Base-by-base conservation (phyloP, 2,888 invertebrate genomes). In the Drosophila barbarae region DNA sequence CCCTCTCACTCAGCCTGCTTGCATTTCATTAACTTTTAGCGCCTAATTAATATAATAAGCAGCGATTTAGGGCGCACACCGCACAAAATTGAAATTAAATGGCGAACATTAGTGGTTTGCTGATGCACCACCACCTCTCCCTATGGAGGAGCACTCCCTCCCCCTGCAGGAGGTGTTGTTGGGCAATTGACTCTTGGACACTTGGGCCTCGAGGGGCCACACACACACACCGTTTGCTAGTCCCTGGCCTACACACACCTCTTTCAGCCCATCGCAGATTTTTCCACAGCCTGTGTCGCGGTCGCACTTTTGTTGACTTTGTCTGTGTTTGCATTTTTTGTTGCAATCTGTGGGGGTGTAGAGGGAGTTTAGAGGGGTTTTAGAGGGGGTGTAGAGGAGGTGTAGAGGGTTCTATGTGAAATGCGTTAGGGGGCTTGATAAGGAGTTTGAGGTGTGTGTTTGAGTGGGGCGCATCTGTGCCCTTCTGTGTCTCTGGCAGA, bases 21-120 rank as follows among this genome's bases (percentile, higher is more conserved):
- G 32, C 9, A 36, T 63, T 63, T 51, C 35, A 53, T 49, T 54
- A 50, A 52, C 18, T 26, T 12, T 32, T 9, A 35, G 36, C 61
- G 50, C 59, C 82, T 78, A 82, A 85, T 83, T 77, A 80, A 83
- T 81, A 81, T 75, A 80, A 83, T 81, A 81, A 77, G 84, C 81
- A 70, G 60, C 84, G 68, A 83, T 85, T 85, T 84, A 69, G 76
- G 65, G 61, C 66, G 66, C 66, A 10, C 38, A 52, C 35, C 60
- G 61, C 70, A 71, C 68, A 84, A 81, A 81, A 81, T 85, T 85
- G 85, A 85, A 81, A 81, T 85, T 85, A 85, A 81, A 85, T 81
- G 68, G 71, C 65, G 54, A 42, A 56, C 61, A 77, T 84, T 77
- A 80, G 77, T 64, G 83, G 77, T 77, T 72, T 26, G 26, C 26